Conservation (phyloP, 1,140 invertebrate genomes). For the Cheumatopsyche charites region DNA sequence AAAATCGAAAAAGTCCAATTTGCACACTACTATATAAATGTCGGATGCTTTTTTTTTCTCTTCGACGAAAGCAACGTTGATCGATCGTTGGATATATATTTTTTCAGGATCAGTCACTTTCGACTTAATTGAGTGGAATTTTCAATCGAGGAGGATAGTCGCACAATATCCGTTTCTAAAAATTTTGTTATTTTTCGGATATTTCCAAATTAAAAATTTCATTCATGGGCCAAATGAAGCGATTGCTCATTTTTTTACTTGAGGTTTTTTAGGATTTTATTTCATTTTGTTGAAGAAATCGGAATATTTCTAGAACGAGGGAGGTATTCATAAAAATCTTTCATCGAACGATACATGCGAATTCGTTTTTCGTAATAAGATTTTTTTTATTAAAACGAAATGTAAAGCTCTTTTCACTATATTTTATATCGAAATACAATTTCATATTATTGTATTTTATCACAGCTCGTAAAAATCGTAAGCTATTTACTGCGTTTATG, state of each 20-base stretch:
- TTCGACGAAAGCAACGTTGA: slow-evolving; percentile 1
- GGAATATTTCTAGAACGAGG: slow-evolving; percentile 1
- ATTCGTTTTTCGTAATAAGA: slow-evolving; percentile 9
- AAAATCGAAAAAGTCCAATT: not conserved
- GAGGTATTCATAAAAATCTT: not conserved
- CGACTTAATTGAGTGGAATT: slow-evolving; percentile 23
- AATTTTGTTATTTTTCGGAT: not conserved
- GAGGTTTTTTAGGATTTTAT: not conserved
- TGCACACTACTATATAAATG: not conserved
- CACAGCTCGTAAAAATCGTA: no score
- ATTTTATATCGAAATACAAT: no score
- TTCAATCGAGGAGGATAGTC: not conserved
- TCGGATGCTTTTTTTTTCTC: no score
- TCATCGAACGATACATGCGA: not conserved
- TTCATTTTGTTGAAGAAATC: not conserved
- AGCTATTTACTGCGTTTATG: no score
- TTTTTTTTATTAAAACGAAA: slow-evolving; percentile 13
- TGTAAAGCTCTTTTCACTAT: not conserved
- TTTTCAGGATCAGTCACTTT: slow-evolving; percentile 16
- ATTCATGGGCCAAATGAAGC: not conserved
- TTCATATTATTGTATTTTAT: no score
- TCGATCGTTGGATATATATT: slow-evolving; percentile 8
- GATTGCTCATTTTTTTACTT: not conserved
- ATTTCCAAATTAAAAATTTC: not conserved
- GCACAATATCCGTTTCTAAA: not conserved